These are phyloP conservation scores for Drosophila rellima DNA, from an alignment of 2,888 invertebrate species.

Conservation along the genomic window DNA sequence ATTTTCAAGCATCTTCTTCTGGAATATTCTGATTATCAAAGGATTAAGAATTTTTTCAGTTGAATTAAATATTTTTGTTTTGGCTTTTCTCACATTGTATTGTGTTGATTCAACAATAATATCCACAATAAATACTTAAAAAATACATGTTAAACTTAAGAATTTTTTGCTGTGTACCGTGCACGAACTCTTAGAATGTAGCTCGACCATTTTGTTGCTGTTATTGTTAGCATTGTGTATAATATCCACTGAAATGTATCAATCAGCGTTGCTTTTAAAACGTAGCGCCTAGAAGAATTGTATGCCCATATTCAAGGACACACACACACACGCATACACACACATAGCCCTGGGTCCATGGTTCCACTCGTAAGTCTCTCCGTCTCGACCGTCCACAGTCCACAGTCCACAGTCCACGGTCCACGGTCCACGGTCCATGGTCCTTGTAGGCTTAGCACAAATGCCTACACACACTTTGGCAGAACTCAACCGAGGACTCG, in stretches of 20 bases:
- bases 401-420: slow-evolving; percentile 12
- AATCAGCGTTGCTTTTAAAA: slow-evolving; percentile 26
- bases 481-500: slow-evolving; percentile 46
- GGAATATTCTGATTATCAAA: too few species aligned
- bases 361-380: slow-evolving; percentile 1
- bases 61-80: too few species aligned
- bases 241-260: slow-evolving; percentile 34
- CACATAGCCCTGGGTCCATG: slow-evolving; percentile 8
- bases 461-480: slow-evolving; percentile 42
- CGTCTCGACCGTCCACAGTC: slow-evolving; percentile 23
- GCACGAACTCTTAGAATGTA: slow-evolving; percentile 30
- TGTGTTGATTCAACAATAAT: too few species aligned
- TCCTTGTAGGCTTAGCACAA: slow-evolving; percentile 21
- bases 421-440: slow-evolving; percentile 15
- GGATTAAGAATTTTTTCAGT: too few species aligned
- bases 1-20: too few species aligned
- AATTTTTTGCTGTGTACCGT: not conserved
- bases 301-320: slow-evolving; percentile 47
- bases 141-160: too few species aligned
- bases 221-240: slow-evolving; percentile 5
- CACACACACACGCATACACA: too few species aligned
- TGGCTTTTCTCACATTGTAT: too few species aligned
- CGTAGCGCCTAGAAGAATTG: slow-evolving; percentile 13
- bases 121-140: too few species aligned
- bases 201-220: slow-evolving; percentile 14